phyloP scores from a whole-genome alignment of 2,113 vertebrate species.

The Lates calcarifer region DNA sequence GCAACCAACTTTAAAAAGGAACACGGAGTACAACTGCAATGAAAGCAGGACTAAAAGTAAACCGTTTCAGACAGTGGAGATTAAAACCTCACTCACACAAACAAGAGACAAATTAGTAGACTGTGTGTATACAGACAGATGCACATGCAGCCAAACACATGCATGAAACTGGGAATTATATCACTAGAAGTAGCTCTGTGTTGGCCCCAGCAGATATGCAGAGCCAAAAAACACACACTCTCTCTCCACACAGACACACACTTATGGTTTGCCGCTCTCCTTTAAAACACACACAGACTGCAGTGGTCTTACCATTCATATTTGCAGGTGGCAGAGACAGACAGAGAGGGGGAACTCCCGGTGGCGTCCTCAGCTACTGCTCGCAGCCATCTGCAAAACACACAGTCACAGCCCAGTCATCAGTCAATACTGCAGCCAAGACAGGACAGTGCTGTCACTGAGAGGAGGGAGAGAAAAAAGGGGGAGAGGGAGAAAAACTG shows the following conservation, averaged over 20 bases:
- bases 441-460: conserved; percentile 53
- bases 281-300: conserved; percentile 29
- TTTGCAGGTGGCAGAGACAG: conserved; percentile 61
- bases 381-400: conserved; percentile 79
- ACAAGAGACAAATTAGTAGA: background rate
- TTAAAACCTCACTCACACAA: background rate
- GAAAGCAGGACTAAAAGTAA: background rate
- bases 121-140: conserved; percentile 5
- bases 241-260: background rate
- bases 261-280: background rate
- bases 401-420: conserved; percentile 69
- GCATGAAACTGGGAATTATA: background rate
- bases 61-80: background rate
- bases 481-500: conserved; percentile 25
- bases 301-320: conserved; percentile 80
- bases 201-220: conserved; percentile 24
- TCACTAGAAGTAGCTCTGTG: conserved; percentile 11
- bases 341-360: conserved; percentile 54
- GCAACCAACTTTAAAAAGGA: background rate
- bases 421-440: conserved; percentile 75
- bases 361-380: conserved; percentile 72
- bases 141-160: conserved; percentile 9
- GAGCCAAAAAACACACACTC: conserved; percentile 20
- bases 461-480: conserved; percentile 27
- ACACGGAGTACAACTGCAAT: background rate